phyloP scores from a whole-genome alignment of 2,888 invertebrate genomes.

The Nymphalis c-album region DNA sequence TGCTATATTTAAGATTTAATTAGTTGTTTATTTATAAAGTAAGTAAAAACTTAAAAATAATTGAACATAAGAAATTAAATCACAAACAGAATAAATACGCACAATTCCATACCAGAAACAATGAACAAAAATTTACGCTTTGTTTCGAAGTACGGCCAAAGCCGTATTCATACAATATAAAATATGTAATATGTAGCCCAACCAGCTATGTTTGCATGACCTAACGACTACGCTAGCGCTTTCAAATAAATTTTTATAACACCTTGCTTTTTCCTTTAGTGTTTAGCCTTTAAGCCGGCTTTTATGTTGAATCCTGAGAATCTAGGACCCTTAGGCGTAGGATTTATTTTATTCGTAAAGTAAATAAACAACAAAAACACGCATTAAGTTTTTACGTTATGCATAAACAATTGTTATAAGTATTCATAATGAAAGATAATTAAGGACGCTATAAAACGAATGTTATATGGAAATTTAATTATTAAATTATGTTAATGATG shows the following conservation, averaged over 20 bases:
- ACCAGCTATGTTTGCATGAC: slow-evolving; percentile 19
- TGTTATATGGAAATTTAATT: neutral
- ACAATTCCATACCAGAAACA: slow-evolving; percentile 15
- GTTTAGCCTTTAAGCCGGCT: slow-evolving; percentile 19
- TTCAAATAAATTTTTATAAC: slow-evolving; percentile 29
- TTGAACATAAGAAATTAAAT: neutral
- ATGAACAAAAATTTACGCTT: slow-evolving; percentile 12
- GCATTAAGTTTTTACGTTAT: neutral
- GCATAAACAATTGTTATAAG: neutral
- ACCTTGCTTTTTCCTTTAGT: slow-evolving; percentile 23
- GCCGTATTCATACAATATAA: slow-evolving; percentile 18
- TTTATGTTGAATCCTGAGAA: slow-evolving; percentile 16
- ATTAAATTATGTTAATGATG: neutral
- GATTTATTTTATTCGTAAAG: slow-evolving; percentile 10
- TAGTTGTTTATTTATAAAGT: neutral
- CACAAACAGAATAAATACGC: slow-evolving; percentile 7
- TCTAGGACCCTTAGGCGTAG: slow-evolving; percentile 12
- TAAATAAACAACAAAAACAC: neutral
- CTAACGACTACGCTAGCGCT: slow-evolving; percentile 21
- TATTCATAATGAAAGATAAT: neutral
- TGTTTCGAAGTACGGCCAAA: slow-evolving; percentile 17
- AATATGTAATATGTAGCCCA: slow-evolving; percentile 27
- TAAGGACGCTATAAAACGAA: neutral
- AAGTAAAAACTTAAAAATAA: neutral
- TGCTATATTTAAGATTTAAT: neutral